phyloP scores from a whole-genome alignment of 2,888 invertebrate genomes.

The Mantis religiosa region DNA sequence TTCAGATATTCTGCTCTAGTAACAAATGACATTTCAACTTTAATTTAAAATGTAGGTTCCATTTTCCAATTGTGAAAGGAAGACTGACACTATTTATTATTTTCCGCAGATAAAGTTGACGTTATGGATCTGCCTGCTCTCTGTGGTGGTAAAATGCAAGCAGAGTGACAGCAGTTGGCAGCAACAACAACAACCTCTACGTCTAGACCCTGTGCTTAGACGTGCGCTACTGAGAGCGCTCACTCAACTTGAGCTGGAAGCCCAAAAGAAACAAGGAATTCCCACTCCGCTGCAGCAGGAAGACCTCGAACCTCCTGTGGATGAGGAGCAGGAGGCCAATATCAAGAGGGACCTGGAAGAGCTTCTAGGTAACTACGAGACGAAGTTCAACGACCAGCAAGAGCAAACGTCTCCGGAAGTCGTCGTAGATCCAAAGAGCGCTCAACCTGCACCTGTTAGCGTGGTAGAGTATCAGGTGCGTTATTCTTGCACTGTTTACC shows the following conservation, averaged over 20 bases:
- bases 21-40: no score
- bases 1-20: no score
- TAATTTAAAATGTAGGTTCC: no score
- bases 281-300: slow-evolving; percentile 16
- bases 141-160: not conserved
- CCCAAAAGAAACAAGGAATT: slow-evolving; percentile 8
- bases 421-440: not conserved
- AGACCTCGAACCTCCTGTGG: slow-evolving; percentile 38
- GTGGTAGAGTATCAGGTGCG: not conserved
- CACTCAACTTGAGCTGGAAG: slow-evolving; percentile 67
- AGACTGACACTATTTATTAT: not conserved
- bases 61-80: no score
- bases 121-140: slow-evolving; percentile 27
- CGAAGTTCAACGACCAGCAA: not conserved
- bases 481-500: no score
- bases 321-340: slow-evolving; percentile 34
- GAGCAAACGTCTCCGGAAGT: not conserved
- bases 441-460: not conserved
- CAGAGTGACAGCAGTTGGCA: not conserved
- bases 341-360: slow-evolving; percentile 17
- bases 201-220: slow-evolving; percentile 68
- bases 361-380: slow-evolving; percentile 10
- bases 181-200: slow-evolving; percentile 50
- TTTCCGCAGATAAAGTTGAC: slow-evolving; percentile 35
- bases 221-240: slow-evolving; percentile 72